phyloP scores from a whole-genome alignment of 2,113 vertebrate genomes.

The Ranitomeya variabilis region DNA sequence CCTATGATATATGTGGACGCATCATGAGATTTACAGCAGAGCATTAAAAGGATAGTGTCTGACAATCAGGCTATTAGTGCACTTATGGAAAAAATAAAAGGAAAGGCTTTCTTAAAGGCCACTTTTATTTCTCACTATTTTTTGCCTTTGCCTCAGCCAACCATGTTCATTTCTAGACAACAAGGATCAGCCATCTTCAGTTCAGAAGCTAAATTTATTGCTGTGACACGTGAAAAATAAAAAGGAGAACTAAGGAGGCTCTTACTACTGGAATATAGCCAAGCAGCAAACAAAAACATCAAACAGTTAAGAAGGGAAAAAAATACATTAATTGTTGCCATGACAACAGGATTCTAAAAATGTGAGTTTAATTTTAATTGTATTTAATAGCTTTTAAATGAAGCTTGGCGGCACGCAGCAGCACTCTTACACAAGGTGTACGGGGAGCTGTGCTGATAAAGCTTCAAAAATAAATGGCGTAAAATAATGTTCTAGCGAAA shows the following conservation, averaged over 20 bases:
- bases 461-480: not conserved
- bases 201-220: not conserved
- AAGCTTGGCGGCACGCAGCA: not conserved
- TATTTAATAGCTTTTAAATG: constrained; percentile 29
- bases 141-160: too few relatives aligned
- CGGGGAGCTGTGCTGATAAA: not conserved
- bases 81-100: too few relatives aligned
- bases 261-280: not conserved
- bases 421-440: not conserved
- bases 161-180: too few relatives aligned
- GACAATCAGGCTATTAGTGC: too few relatives aligned
- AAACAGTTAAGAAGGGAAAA: not conserved
- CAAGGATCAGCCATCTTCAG: not conserved
- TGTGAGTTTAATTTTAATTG: constrained; percentile 31
- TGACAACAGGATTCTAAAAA: constrained; percentile 24
- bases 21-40: too few relatives aligned
- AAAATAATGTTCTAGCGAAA: not conserved
- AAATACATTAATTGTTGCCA: constrained; percentile 26
- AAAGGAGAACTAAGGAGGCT: not conserved
- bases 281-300: not conserved
- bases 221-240: not conserved
- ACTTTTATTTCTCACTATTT: too few relatives aligned
- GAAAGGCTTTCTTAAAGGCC: too few relatives aligned
- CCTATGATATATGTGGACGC: too few relatives aligned
- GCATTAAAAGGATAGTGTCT: too few relatives aligned